phyloP scores from a whole-genome alignment of 2,113 vertebrate species.

The Takifugu flavidus region DNA sequence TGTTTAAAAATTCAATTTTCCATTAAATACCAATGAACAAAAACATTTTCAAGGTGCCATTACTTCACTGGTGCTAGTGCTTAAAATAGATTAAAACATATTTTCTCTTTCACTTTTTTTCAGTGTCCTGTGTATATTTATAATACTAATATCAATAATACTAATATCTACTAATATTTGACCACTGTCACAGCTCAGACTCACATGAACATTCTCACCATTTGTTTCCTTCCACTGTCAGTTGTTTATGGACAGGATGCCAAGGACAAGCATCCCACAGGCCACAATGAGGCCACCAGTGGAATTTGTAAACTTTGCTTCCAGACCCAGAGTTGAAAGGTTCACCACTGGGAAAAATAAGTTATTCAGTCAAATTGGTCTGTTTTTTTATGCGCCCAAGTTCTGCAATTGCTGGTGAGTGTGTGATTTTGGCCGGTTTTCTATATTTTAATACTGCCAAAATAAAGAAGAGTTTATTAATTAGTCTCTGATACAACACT shows the following conservation, averaged over 20 bases:
- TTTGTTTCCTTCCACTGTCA: slow-evolving; percentile 12
- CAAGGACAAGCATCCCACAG: slow-evolving; percentile 27
- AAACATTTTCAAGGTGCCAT: too few species aligned
- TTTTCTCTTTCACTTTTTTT: too few species aligned
- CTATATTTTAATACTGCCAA: slow-evolving; percentile 14
- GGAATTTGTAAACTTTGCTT: slow-evolving; percentile 30
- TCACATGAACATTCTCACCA: background rate
- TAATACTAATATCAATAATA: background rate
- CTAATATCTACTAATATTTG: background rate
- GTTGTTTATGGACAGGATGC: slow-evolving; percentile 20
- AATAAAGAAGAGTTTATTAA: slow-evolving; percentile 15
- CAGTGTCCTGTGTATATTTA: too few species aligned
- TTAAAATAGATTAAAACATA: too few species aligned
- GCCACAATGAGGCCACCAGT: slow-evolving; percentile 1
- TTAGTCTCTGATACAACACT: slow-evolving; percentile 23
- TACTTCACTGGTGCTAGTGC: too few species aligned
- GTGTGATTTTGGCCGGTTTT: background rate
- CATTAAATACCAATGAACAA: too few species aligned
- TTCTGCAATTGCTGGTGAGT: background rate
- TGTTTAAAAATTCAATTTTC: too few species aligned
- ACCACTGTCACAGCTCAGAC: background rate
- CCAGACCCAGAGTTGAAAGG: slow-evolving; percentile 11
- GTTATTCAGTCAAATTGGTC: background rate
- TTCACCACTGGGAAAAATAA: background rate
- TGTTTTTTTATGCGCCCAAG: background rate